Evolutionary conservation across 1,140 invertebrate species (phyloP), one percentile per base, ranked within the genome.

Genomic region (Bombus confusus): DNA sequence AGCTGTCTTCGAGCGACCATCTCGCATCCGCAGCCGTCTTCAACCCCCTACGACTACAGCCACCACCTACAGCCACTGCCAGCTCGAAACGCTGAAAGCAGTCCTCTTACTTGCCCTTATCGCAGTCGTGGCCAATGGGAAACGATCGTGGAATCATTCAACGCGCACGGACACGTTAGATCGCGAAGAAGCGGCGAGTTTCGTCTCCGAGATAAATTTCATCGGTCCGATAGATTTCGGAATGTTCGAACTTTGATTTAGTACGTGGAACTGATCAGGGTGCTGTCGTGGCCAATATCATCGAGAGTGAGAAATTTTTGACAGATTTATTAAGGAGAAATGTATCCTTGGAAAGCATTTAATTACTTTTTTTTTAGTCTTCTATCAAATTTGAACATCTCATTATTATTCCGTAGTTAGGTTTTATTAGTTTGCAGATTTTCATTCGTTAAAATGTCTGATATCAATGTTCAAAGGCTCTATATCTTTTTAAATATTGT

Each of bases 1-100:
- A 74, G 89, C 91, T 90, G 91, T 91, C 89, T 91, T 87, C 88
- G 89, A 91, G 90, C 89, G 89, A 90, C 91, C 89, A 90, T 91
- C 92, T 92, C 87, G 85, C 90, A 91, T 90, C 88, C 78, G 69
- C 86, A 90, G 84, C 85, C 85, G 90, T 64, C 80, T 75, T 74
- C 78, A 77, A 71, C 79, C 69, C 66, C 52, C 81, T 62, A 31
- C 69, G 75, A 34, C 64, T 71, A 71, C 39, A n/a, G n/a, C n/a
- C n/a, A 39, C 47, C 28, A 10, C 5, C 68, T 37, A 39, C 62
- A 83, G 43, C 75, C 52, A 15, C 34, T 47, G 76, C 57, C 73
- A 71, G 52, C 59, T 31, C 83, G 69, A 86, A 86, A 75, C 80
- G 84, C 72, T 77, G 57, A 74, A 76, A 74, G 37, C 77, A 78